Percentiles rank a stretch among this genome's conserved stretches.
Conservation (phyloP, 2,888 invertebrate species). For the Bombylius major region DNA sequence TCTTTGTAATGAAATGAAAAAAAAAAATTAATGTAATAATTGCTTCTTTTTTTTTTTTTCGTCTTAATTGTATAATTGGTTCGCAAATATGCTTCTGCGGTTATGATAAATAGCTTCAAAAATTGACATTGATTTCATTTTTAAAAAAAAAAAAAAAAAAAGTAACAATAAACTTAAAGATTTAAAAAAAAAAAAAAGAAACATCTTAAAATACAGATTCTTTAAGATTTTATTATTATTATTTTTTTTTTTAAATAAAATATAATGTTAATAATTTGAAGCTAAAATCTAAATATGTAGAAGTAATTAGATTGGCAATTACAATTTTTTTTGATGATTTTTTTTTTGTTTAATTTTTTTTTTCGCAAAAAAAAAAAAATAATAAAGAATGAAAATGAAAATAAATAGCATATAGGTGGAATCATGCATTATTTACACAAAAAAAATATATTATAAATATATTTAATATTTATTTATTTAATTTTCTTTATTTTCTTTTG, state of each 20-base stretch:
- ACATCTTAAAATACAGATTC: conserved; percentile 1
- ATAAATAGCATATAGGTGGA: conserved; percentile 15
- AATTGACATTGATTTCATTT: not conserved
- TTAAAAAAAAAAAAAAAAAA: too few relatives aligned
- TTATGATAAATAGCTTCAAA: conserved; percentile 5
- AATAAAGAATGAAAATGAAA: not conserved
- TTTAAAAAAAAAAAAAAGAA: not conserved
- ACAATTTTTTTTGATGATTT: not conserved
- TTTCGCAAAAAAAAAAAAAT: conserved; percentile 1
- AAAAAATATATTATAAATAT: too few relatives aligned
- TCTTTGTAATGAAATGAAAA: not conserved
- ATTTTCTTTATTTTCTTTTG: too few relatives aligned
- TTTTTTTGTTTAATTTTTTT: not conserved
- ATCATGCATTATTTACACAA: conserved; percentile 12
- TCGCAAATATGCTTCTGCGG: conserved; percentile 10
- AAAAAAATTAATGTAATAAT: conserved; percentile 1
- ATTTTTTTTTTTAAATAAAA: not conserved
- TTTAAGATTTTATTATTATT: not conserved
- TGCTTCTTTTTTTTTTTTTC: not conserved
- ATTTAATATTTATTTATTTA: not conserved
- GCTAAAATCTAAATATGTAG: conserved; percentile 9
- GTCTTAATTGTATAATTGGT: too few relatives aligned
- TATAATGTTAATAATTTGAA: conserved; percentile 9
- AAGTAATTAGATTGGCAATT: conserved; percentile 6
- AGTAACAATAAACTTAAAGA: too few relatives aligned